Evolutionary conservation across 2,888 invertebrate genomes (phyloP).

Genomic region (Trachelus tabidus): DNA sequence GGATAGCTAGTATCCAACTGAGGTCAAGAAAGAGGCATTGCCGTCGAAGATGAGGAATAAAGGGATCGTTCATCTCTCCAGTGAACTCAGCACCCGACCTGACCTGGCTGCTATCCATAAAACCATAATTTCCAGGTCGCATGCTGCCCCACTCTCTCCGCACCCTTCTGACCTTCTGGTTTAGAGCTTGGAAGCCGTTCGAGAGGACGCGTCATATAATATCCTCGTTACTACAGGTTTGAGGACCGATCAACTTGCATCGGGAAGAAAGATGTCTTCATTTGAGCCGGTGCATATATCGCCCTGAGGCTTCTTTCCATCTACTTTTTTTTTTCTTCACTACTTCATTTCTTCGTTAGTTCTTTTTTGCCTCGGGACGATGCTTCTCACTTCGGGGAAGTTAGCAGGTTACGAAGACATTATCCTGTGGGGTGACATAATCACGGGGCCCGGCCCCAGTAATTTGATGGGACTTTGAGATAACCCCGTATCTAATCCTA

Average conservation of each 20-base stretch:
- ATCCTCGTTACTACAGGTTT: not conserved
- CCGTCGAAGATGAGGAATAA: not conserved
- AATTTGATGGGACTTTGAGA: conserved; percentile 5
- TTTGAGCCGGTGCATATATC: not conserved
- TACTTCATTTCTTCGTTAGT: not conserved
- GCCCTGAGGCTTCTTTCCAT: not conserved
- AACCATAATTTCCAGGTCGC: conserved; percentile 30
- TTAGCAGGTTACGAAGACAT: not conserved
- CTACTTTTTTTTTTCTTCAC: not conserved
- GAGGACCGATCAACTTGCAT: not conserved
- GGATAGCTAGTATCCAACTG: not conserved
- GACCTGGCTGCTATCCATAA: conserved; percentile 28
- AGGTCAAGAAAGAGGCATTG: not conserved
- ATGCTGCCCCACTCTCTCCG: conserved; percentile 20
- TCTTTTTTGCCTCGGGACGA: not conserved
- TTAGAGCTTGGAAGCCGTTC: not conserved
- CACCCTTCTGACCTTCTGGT: not conserved
- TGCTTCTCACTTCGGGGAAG: not conserved
- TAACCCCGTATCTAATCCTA: conserved; percentile 6
- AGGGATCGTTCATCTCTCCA: conserved; percentile 25
- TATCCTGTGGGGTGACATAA: conserved; percentile 4
- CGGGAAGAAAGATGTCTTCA: not conserved
- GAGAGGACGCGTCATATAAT: not conserved
- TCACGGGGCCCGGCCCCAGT: not conserved
- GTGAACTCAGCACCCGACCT: conserved; percentile 20